Base-by-base conservation (phyloP, 1,140 invertebrate genomes). In the Gyrodactylus bullatarudis region DNA sequence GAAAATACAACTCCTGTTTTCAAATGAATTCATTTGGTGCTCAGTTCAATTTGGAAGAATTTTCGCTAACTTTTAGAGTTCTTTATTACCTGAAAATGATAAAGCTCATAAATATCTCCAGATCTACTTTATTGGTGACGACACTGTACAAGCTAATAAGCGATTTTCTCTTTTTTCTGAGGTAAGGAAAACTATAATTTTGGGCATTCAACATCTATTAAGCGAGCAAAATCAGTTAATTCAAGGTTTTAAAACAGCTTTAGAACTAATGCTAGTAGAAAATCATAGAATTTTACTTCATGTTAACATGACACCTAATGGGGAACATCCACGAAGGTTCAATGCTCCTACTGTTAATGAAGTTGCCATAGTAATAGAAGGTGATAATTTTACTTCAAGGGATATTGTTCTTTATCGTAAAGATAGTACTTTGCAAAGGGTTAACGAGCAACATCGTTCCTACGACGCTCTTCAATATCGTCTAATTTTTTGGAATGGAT, bases 11-110 rank as follows among this genome's bases (percentile, higher is more conserved):
- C 78, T 78, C 25, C 72, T 78, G 77, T 23, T 82, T 83, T 74
- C 76, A 78, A 75, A 80, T 81, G 77, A 80, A 77, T 72, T 81
- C 79, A 74, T 78, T 81, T 77, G 78, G 78, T 73, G 78, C 79
- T 26, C 79, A 78, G 74, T 82, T 81, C 75, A 81, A 81, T 77
- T 78, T 83, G 68, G 79, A 83, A 78, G 81, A 82, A 83, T 75
- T 76, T 82, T 21, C 83, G 83, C 76, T 80, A 82, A 76, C 75
- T 73, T 75, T 77, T 78, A 69, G 80, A n/a, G 77, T n/a, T 78
- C 77, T 76, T 68, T 82, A 70, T 69, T 79, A 54, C 79, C 79
- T 75, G 72, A 71, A 16, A 68, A 74, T 70, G 26, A 77, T 76
- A 75, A 76, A 23, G 25, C 78, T 73, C 75, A 75, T 34, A 78